phyloP scores from a whole-genome alignment of 2,113 vertebrate species.

The Ailurus styani region DNA sequence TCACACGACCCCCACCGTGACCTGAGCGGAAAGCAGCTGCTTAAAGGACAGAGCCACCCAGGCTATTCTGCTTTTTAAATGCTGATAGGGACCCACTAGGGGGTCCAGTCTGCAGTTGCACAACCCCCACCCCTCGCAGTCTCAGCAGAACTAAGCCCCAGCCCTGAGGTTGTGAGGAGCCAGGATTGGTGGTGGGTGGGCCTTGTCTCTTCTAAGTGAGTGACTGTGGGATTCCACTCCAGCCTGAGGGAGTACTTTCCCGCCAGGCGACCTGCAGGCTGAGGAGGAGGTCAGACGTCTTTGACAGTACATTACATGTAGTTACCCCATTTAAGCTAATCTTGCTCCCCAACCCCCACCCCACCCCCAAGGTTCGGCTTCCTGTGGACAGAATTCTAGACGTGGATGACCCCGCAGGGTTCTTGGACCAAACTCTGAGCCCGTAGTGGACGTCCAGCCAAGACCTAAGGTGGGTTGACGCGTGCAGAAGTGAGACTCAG shows the following conservation, averaged over 20 bases:
- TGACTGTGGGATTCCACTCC: neutral
- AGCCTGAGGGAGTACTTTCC: neutral
- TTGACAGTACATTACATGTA: neutral
- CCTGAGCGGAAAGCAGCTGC: neutral
- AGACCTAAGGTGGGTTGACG: neutral
- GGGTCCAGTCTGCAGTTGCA: neutral
- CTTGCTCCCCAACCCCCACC: neutral
- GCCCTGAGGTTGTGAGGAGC: neutral
- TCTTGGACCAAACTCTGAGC: neutral
- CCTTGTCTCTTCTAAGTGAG: neutral
- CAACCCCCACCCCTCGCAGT: neutral
- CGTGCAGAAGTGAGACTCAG: neutral
- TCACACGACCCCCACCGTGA: neutral
- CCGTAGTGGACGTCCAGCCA: neutral
- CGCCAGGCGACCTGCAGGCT: neutral
- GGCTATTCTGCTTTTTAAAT: neutral
- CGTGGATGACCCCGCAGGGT: neutral
- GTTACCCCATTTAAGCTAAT: conserved; percentile 22
- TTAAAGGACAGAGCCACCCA: neutral
- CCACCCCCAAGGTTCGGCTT: neutral
- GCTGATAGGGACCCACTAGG: neutral
- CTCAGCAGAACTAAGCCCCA: neutral
- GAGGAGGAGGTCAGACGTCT: neutral
- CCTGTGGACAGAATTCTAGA: neutral
- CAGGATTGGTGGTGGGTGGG: neutral